These are phyloP conservation scores for Austrolebias charrua DNA, from an alignment of 2,797 vertebrate species.

Conservation along the genomic window DNA sequence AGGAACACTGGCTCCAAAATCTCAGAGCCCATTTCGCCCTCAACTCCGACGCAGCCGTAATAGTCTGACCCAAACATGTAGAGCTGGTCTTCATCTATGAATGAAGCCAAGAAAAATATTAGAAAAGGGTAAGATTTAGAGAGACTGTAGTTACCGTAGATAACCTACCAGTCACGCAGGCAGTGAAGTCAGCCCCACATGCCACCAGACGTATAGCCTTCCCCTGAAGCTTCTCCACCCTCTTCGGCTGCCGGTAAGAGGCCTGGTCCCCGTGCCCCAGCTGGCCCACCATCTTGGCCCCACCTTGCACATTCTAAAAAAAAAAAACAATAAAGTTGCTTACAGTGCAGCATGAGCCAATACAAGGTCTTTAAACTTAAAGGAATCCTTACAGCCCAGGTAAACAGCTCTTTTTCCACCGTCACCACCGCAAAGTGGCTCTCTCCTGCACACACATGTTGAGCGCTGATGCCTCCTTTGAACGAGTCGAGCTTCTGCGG, in stretches of 20 bases:
- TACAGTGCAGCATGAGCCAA: constrained; percentile 3
- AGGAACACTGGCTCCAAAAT: constrained; percentile 90
- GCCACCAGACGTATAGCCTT: constrained; percentile 94
- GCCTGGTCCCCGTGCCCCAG: constrained; percentile 96
- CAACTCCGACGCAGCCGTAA: constrained; percentile 94
- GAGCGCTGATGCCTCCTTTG: constrained; percentile 94
- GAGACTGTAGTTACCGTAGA: too few species aligned
- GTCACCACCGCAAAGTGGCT: constrained; percentile 99
- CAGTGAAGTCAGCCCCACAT: constrained; percentile 95
- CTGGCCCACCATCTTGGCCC: constrained; percentile 95
- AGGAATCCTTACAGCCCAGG: constrained; percentile 93
- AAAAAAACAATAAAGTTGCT: constrained; percentile 19
- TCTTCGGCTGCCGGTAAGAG: constrained; percentile 94
- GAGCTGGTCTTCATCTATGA: constrained; percentile 93
- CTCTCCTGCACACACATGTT: constrained; percentile 96
- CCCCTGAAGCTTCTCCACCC: constrained; percentile 92
- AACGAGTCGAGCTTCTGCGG: constrained; percentile 97
- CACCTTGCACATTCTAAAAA: constrained; percentile 93
- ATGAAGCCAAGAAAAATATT: neutral
- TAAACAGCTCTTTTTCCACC: constrained; percentile 98
- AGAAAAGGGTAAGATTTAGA: neutral
- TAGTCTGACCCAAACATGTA: constrained; percentile 98
- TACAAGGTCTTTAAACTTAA: neutral
- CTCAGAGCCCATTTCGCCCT: constrained; percentile 83
- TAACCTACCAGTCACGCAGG: constrained; percentile 91